Evolutionary conservation across 2,888 invertebrate genomes (phyloP).

Genomic region (Chaetoderma sp.): DNA sequence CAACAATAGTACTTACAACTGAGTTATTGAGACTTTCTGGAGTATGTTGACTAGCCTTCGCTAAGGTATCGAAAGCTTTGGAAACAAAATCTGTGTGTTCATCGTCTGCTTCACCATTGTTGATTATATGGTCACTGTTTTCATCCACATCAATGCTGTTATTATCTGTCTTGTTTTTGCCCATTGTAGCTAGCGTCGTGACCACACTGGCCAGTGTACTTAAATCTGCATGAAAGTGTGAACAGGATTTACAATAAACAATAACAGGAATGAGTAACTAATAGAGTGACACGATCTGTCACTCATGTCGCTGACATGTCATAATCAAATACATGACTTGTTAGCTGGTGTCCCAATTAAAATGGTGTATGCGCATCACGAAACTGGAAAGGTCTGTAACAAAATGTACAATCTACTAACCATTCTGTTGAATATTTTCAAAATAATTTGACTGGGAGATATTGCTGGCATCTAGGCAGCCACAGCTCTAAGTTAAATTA

Average conservation of each 20-base stretch:
- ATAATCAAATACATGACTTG: not conserved
- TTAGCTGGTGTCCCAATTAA: too few relatives aligned
- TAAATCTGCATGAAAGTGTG: constrained; percentile 61
- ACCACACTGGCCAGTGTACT: constrained; percentile 72
- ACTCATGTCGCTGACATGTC: not conserved
- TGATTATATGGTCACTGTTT: constrained; percentile 6
- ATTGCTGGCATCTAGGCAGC: too few relatives aligned
- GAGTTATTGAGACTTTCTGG: too few relatives aligned
- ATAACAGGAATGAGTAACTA: not conserved
- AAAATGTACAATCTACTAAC: too few relatives aligned
- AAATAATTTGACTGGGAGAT: too few relatives aligned
- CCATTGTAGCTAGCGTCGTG: constrained; percentile 71
- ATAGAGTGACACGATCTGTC: too few relatives aligned
- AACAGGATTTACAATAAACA: too few relatives aligned
- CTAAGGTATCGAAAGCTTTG: constrained; percentile 81
- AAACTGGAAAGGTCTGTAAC: too few relatives aligned
- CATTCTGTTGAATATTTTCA: too few relatives aligned
- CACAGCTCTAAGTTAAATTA: too few relatives aligned
- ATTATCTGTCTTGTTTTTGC: constrained; percentile 49
- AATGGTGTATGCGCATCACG: too few relatives aligned
- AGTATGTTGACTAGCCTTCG: constrained; percentile 72
- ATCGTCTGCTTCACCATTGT: constrained; percentile 43
- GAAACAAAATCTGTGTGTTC: constrained; percentile 74
- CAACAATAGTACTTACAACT: too few relatives aligned
- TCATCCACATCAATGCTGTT: constrained; percentile 23